Evolutionary conservation across 2,888 invertebrate genomes (phyloP), one percentile per base, ranked within the genome.

Genomic region (Entomobrya proxima): DNA sequence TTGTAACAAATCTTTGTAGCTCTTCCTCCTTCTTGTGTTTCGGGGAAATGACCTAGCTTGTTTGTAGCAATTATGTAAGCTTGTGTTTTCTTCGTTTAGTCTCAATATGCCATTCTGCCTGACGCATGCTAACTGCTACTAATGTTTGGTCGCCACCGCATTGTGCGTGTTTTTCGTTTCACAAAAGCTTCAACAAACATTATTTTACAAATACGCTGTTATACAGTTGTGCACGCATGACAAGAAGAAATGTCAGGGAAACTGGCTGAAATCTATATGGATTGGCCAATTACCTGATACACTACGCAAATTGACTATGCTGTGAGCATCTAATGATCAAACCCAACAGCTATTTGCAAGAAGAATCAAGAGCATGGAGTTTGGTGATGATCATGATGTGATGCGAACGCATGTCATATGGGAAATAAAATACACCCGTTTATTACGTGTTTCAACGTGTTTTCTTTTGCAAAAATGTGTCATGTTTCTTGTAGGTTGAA

Each of bases 51-150:
- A 55, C 64, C 58, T 15, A 79, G 79, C 67, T 79, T 79, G 79
- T 79, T 79, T 79, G 79, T 79, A 67, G 37, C 21, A 32, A 79
- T 50, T 67, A 78, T 64, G 77, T 75, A 55, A 35, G 32, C 30
- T 35, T 77, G 18, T 79, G 5, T 21, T 47, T 15, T 47, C 6
- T n/a, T 32, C 35, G n/a, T 35, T 64, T 21, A 1, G 18, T 64
- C 52, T 69, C 21, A 40, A 61, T 47, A 79, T 50, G 30, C 52
- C n/a, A n/a, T n/a, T n/a, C 58, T 76, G 44, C 64, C 55, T 74
- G 85, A 85, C 85, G 79, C 85, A 85, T 85, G 85, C 78, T 85
- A 85, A 85, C 77, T 85, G 75, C 79, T 79, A 74, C 74, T 74
- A 32, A 85, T 58, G 40, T 27, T 72, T 72, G 15, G 30, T 1